Evolutionary conservation across 2,888 invertebrate genomes (phyloP).

Genomic region (Parasteatoda lunata): DNA sequence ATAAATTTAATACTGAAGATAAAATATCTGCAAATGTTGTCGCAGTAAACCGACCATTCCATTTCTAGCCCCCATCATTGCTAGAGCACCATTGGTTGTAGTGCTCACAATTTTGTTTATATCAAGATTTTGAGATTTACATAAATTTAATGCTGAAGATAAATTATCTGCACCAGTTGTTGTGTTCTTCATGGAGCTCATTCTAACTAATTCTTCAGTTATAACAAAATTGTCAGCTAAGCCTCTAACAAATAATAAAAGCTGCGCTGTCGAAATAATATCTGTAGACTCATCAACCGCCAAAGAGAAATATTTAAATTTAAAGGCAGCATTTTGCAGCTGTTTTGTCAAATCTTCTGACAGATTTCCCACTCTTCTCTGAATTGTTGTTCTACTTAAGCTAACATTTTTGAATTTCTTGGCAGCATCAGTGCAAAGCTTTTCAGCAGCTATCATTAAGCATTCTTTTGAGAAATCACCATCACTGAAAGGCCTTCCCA

Average conservation of each 20-base stretch:
- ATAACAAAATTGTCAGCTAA: too few species aligned
- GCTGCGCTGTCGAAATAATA: too few species aligned
- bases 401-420: background rate
- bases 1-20: too few species aligned
- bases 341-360: background rate
- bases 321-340: background rate
- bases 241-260: too few species aligned
- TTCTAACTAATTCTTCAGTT: background rate
- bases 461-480: background rate
- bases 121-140: too few species aligned
- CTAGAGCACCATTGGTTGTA: too few species aligned
- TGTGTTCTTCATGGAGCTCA: background rate
- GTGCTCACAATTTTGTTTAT: too few species aligned
- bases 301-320: background rate
- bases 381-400: background rate
- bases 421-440: background rate
- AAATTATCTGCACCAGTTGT: background rate
- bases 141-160: too few species aligned
- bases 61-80: too few species aligned
- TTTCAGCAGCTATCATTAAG: conserved; percentile 5
- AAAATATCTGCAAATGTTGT: too few species aligned
- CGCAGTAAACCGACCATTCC: too few species aligned
- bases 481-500: too few species aligned
- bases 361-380: background rate
- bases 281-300: conserved; percentile 8